phyloP scores from a whole-genome alignment of 2,113 vertebrate species.

The Cavia porcellus region DNA sequence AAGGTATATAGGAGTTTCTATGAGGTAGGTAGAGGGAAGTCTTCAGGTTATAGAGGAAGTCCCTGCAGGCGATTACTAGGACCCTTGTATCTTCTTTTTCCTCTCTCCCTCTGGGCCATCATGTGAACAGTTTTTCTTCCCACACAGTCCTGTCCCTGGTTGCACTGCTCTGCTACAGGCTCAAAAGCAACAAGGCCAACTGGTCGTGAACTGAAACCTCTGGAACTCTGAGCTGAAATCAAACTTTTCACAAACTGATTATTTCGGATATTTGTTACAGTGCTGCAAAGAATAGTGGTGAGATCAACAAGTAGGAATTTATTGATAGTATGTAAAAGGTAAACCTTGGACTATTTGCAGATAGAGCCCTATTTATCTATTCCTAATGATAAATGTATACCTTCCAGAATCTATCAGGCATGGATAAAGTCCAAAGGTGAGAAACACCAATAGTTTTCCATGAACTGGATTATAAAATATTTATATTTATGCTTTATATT shows the following conservation, averaged over 20 bases:
- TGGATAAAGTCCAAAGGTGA: neutral
- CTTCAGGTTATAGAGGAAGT: neutral
- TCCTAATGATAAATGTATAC: neutral
- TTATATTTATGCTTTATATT: constrained; percentile 25
- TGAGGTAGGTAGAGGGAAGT: neutral
- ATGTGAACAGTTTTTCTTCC: neutral
- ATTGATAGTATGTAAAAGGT: neutral
- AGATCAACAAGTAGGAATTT: neutral
- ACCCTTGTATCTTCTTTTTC: no score
- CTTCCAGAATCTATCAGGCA: neutral
- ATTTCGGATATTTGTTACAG: neutral
- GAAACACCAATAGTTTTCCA: neutral
- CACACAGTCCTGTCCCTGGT: neutral
- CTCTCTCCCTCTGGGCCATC: neutral
- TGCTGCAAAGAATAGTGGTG: neutral
- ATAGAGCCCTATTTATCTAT: neutral
- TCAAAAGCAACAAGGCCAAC: neutral
- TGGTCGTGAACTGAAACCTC: neutral
- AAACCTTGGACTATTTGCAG: neutral
- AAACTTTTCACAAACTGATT: neutral
- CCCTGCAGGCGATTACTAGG: neutral
- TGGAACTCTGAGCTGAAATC: neutral
- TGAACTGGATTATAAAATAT: neutral
- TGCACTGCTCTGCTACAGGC: no score
- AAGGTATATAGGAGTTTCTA: neutral